These are phyloP conservation scores for Nomada fucata DNA, from an alignment of 2,888 invertebrate genomes.

Conservation along the genomic window DNA sequence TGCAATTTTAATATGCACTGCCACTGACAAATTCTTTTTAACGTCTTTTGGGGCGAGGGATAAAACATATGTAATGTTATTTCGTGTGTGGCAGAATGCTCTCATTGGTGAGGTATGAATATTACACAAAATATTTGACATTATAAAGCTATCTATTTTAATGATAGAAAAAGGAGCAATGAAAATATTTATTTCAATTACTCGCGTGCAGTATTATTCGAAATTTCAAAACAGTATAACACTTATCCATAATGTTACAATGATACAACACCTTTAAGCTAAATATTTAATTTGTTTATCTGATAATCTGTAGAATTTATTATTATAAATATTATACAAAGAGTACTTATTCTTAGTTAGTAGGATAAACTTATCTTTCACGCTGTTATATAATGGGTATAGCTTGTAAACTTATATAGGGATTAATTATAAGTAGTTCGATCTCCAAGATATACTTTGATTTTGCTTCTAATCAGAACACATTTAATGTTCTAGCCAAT, in stretches of 20 bases:
- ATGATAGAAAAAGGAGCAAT: too few relatives aligned
- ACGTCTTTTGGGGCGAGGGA: constrained; percentile 97
- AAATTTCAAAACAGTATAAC: neutral
- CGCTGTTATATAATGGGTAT: constrained; percentile 10
- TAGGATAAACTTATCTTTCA: constrained; percentile 15
- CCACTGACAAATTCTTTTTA: constrained; percentile 94
- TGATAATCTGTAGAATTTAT: neutral
- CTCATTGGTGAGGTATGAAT: constrained; percentile 90
- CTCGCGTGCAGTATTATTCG: neutral
- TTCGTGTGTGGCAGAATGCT: constrained; percentile 98
- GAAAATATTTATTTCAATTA: constrained; percentile 15
- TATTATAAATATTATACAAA: neutral
- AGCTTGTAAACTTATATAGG: neutral
- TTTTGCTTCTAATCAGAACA: constrained; percentile 13
- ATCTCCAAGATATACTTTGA: neutral
- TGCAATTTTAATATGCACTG: constrained; percentile 94
- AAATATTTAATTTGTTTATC: neutral
- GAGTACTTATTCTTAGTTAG: constrained; percentile 1
- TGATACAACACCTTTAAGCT: neutral
- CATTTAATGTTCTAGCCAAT: constrained; percentile 84
- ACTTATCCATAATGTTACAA: too few relatives aligned
- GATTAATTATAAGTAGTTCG: constrained; percentile 2
- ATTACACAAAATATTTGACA: constrained; percentile 17
- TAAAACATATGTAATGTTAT: constrained; percentile 97
- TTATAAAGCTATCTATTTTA: neutral